These are phyloP conservation scores for Nipponia nippon DNA, from an alignment of 2,113 vertebrate species.

Conservation along the genomic window DNA sequence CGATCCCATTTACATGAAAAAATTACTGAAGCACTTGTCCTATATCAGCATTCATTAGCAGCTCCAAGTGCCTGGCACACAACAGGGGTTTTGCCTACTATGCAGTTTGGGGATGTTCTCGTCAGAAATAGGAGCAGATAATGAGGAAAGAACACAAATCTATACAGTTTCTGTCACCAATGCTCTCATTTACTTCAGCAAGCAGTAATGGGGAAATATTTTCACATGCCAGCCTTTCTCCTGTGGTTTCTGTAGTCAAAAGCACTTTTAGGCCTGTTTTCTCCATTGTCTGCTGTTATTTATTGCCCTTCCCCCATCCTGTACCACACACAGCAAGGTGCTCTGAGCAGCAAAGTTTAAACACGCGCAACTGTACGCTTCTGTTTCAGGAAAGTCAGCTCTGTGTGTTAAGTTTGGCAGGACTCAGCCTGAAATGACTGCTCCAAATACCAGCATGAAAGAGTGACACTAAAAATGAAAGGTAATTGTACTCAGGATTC, in stretches of 20 bases:
- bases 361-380: background rate
- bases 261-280: background rate
- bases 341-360: background rate
- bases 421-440: background rate
- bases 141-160: constrained; percentile 40
- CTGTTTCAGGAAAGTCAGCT: background rate
- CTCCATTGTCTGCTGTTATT: background rate
- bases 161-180: background rate
- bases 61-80: constrained; percentile 11
- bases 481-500: background rate
- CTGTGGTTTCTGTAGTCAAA: background rate
- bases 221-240: background rate
- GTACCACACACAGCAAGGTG: background rate
- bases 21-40: constrained; percentile 18
- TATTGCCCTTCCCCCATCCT: background rate
- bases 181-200: constrained; percentile 8
- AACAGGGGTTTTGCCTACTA: constrained; percentile 48
- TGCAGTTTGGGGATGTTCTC: constrained; percentile 24
- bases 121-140: constrained; percentile 2
- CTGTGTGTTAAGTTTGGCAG: background rate
- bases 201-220: constrained; percentile 5
- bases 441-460: background rate
- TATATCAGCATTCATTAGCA: constrained; percentile 53
- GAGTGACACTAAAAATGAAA: background rate
- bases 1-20: constrained; percentile 43